phyloP scores from a whole-genome alignment of 1,140 invertebrate genomes.

The Hypothenemus hampei region DNA sequence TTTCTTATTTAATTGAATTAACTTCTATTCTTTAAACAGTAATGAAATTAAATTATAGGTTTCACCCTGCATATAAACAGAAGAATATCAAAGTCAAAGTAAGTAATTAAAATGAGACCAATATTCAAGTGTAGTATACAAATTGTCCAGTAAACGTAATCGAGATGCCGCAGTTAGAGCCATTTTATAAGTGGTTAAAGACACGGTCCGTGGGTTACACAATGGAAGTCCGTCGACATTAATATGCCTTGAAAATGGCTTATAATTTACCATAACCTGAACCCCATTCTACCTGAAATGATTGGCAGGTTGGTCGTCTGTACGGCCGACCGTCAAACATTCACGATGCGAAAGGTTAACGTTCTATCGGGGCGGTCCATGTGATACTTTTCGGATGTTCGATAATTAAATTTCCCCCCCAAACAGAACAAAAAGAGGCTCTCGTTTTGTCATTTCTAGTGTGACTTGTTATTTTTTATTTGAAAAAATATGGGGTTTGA shows the following conservation, averaged over 20 bases:
- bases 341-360: slow-evolving; percentile 17
- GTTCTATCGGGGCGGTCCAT: not conserved
- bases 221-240: slow-evolving; percentile 11
- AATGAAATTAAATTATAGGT: too few species aligned
- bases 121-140: not conserved
- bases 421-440: too few species aligned
- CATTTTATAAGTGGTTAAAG: slow-evolving; percentile 7
- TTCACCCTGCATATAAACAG: too few species aligned
- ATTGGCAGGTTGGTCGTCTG: slow-evolving; percentile 19
- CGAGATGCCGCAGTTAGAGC: not conserved
- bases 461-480: too few species aligned
- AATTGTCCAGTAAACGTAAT: too few species aligned
- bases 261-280: slow-evolving; percentile 25
- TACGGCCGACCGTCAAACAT: slow-evolving; percentile 13
- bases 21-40: too few species aligned
- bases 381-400: not conserved
- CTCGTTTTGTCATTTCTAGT: too few species aligned
- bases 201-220: slow-evolving; percentile 14
- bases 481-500: too few species aligned
- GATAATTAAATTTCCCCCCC: too few species aligned
- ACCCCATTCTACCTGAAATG: slow-evolving; percentile 22
- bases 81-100: not conserved
- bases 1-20: too few species aligned
- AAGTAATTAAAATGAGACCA: not conserved
- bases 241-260: slow-evolving; percentile 22